phyloP scores from a whole-genome alignment of 2,888 invertebrate species.

The Idaea dimidiata region DNA sequence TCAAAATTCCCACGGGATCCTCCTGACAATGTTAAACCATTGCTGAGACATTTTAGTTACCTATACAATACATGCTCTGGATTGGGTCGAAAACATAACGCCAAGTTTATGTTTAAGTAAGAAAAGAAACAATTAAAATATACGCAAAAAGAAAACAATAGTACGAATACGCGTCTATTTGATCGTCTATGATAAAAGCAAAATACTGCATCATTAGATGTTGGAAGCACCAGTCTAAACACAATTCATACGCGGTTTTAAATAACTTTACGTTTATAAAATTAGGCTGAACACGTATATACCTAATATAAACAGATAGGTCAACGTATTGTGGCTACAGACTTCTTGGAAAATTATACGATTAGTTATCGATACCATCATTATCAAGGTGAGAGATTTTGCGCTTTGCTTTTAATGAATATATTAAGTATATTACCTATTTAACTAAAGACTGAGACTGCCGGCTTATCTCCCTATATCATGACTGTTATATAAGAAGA shows the following conservation, averaged over 20 bases:
- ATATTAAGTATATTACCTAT: background rate
- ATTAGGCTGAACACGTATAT: constrained; percentile 37
- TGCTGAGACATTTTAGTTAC: too few species aligned
- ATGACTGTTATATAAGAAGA: too few species aligned
- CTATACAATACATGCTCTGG: too few species aligned
- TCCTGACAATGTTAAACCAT: too few species aligned
- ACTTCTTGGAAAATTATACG: constrained; percentile 50
- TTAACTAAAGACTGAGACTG: too few species aligned
- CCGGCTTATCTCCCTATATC: too few species aligned
- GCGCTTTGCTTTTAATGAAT: background rate
- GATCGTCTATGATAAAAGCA: constrained; percentile 7
- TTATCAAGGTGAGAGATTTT: constrained; percentile 29
- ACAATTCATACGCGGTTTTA: constrained; percentile 24
- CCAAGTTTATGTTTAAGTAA: too few species aligned
- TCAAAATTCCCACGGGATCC: too few species aligned
- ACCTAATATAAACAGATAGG: constrained; percentile 57
- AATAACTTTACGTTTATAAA: constrained; percentile 40
- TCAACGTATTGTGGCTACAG: constrained; percentile 56
- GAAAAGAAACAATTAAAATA: too few species aligned
- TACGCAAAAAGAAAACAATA: too few species aligned
- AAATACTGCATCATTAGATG: constrained; percentile 15
- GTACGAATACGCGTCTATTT: background rate
- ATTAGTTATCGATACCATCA: constrained; percentile 32
- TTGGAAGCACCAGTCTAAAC: constrained; percentile 24
- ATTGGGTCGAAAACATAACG: too few species aligned